Conservation (phyloP, 1,140 invertebrate genomes). For the Meloidogyne floridensis region DNA sequence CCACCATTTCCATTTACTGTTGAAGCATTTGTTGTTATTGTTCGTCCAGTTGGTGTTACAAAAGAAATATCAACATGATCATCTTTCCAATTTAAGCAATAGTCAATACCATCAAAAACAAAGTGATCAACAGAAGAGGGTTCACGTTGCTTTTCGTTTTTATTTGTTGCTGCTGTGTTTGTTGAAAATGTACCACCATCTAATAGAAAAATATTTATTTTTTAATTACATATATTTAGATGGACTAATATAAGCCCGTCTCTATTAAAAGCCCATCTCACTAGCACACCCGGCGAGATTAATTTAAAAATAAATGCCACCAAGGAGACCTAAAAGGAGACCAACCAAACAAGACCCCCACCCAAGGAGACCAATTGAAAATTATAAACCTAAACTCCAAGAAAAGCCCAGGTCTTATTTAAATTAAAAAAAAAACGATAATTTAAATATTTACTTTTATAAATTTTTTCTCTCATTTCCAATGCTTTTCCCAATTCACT, state of each 20-base stretch:
- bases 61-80: constrained; percentile 59
- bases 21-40: not conserved
- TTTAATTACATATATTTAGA: too few species aligned
- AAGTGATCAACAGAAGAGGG: constrained; percentile 30
- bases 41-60: constrained; percentile 57
- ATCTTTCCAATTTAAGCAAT: constrained; percentile 56
- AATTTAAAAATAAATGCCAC: too few species aligned
- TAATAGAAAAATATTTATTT: not conserved
- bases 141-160: constrained; percentile 24
- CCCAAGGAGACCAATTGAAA: too few species aligned
- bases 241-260: too few species aligned
- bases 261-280: too few species aligned
- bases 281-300: too few species aligned
- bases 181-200: not conserved
- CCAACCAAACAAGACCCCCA: too few species aligned
- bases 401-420: too few species aligned
- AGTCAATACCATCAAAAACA: constrained; percentile 55
- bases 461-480: constrained; percentile 28
- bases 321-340: too few species aligned
- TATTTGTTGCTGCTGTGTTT: not conserved
- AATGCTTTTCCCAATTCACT: constrained; percentile 57
- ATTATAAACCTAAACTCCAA: too few species aligned
- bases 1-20: not conserved
- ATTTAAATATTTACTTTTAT: not conserved
- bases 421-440: not conserved